Base-by-base conservation (phyloP, 2,888 invertebrate genomes). In the Cheiracanthium punctorium region DNA sequence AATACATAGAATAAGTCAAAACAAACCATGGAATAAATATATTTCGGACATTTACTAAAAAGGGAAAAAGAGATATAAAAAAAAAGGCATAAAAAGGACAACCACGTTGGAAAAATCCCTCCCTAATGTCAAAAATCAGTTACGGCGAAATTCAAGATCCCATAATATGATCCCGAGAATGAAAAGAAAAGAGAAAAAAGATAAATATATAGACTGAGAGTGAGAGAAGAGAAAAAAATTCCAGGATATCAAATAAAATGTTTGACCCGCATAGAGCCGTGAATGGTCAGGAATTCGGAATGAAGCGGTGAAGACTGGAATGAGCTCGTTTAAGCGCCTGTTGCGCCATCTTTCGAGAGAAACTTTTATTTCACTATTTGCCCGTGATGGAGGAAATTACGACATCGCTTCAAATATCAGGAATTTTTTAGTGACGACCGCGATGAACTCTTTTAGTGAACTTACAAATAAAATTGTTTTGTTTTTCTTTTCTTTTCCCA, bases 241-340 rank as follows among this genome's bases (percentile, higher is more conserved):
- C 82, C 32, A 24, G 71, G 76, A 82, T 82, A 82, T 82, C 82
- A 82, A 82, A 82, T 82, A 82, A 82, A 82, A 82, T 41, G 82
- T 43, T 65, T 80, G 80, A 80, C 75, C 82, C 76, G 75, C 41
- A 82, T 74, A 52, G 69, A 71, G 37, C 30, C 48, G 76, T 65
- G 76, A 82, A 82, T 76, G 72, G 82, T 65, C 71, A 72, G 43
- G 82, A 82, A 82, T 82, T 82, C 72, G 76, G 70, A 82, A 82
- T 82, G 82, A 82, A 77, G 76, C 65, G 32, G 71, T 74, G 48
- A 48, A 41, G 48, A 29, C 33, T 41, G 32, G 65, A 48, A 74
- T 74, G 65, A 32, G 30, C 74, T 70, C 41, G 52, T 75, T 70
- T 28, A 48, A 43, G 29, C 64, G 82, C 82, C 77, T 72, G 82